Base-by-base conservation (phyloP, 2,888 invertebrate genomes). In the Caprella mutica region DNA sequence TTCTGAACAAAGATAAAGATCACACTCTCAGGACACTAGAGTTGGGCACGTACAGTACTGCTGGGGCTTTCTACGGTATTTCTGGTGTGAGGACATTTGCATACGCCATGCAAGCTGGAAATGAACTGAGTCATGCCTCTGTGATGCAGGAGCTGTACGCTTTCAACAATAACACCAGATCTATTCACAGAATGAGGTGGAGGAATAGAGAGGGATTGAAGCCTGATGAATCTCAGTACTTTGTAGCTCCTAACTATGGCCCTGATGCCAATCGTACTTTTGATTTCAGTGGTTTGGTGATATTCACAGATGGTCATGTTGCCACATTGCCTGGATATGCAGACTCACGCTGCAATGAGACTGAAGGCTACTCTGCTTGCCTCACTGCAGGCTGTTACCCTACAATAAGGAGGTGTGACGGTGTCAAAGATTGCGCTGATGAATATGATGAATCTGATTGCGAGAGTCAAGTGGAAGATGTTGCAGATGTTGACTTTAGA, bases 1-100 rank as follows among this genome's bases (percentile, higher is more conserved):
- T 69, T 29, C 69, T 80, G n/a, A 78, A 78, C 68, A 72, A 74
- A 48, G 75, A 76, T 17, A 79, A 79, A 68, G 79, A 79, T 66
- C 75, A 77, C 67, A 75, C 74, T n/a, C 74, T 75, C 23, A 74
- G 77, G 66, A 73, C 74, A 1, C 72, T 78, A 12, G 78, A 79
- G 69, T 69, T 77, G 14, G 71, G 75, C 19, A 73, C 74, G 2
- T 70, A 71, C 27, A 75, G 76, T 17, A 73, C 76, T 24, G 76
- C 77, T 1, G 77, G 77, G 9, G 74, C 78, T 0, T 77, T 75
- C 61, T 74, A 78, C 56, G 77, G 76, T 1, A 72, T 76, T 50
- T 73, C 75, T 39, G 76, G 74, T 9, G 70, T 74, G 52, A 68
- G 71, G 40, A 56, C 66, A 3, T 67, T 66, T 35, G 65, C 67